Conservation (phyloP, 2,113 vertebrate species). For the Rhinopomastus cyanomelas region DNA sequence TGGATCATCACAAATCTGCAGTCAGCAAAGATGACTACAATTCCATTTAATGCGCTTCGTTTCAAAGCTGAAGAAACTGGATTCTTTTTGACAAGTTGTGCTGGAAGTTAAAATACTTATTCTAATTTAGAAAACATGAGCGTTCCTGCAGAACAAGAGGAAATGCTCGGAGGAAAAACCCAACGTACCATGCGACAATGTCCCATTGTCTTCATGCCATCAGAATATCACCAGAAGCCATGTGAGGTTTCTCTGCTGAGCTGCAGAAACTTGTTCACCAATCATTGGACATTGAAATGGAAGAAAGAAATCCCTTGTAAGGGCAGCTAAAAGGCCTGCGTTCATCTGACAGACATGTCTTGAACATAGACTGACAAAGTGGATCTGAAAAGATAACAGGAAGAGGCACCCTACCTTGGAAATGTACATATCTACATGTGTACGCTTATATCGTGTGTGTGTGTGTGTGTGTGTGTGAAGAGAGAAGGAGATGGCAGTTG, state of each 20-base stretch:
- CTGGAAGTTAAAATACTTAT: slow-evolving; percentile 18
- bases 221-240: slow-evolving; percentile 66
- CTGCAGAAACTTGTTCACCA: slow-evolving; percentile 62
- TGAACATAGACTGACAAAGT: not conserved
- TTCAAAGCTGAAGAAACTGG: slow-evolving; percentile 20
- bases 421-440: not conserved
- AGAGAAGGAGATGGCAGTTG: not conserved
- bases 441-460: not conserved
- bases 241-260: slow-evolving; percentile 51
- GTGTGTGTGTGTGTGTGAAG: accelerated
- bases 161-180: slow-evolving; percentile 48
- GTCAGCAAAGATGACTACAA: not conserved
- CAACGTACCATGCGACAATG: slow-evolving; percentile 44
- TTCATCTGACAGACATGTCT: slow-evolving; percentile 60
- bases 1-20: not conserved
- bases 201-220: slow-evolving; percentile 69
- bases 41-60: slow-evolving; percentile 1
- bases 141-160: slow-evolving; percentile 18
- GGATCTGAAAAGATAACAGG: not conserved
- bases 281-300: slow-evolving; percentile 50
- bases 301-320: slow-evolving; percentile 32
- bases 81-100: not conserved
- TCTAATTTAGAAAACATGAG: not conserved
- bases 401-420: not conserved
- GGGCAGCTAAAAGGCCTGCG: slow-evolving; percentile 58